Conservation (phyloP, 2,888 invertebrate genomes). For the Philopedon plagiatum region DNA sequence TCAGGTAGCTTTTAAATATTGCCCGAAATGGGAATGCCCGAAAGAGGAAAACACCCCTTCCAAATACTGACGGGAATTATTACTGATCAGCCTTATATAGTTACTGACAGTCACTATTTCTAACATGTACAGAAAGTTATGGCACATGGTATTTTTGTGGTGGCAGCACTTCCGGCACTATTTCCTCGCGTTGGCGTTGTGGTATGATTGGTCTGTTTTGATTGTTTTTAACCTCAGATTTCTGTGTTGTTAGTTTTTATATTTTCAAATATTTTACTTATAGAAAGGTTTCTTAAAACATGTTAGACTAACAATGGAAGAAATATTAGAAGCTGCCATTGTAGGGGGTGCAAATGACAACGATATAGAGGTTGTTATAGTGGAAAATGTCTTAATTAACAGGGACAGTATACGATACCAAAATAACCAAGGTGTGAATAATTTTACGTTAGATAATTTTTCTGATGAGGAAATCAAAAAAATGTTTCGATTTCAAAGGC, state of each 20-base stretch:
- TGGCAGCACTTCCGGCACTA: neutral
- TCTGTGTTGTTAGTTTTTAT: no score
- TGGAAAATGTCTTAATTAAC: no score
- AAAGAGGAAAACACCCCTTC: no score
- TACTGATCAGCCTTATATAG: neutral
- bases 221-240: neutral
- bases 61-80: no score
- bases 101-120: neutral
- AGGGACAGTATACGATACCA: neutral
- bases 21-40: no score
- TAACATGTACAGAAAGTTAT: neutral
- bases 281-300: neutral
- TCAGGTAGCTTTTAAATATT: no score
- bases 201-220: neutral
- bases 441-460: conserved; percentile 9
- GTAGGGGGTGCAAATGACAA: conserved; percentile 15
- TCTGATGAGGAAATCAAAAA: conserved; percentile 18
- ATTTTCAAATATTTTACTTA: no score
- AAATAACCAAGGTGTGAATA: neutral
- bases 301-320: neutral
- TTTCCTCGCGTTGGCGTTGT: neutral
- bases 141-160: neutral
- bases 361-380: conserved; percentile 8
- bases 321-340: conserved; percentile 6
- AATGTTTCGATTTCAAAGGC: conserved; percentile 21